Base-by-base conservation (phyloP, 2,888 invertebrate species). In the Drosophila kambysellisi region DNA sequence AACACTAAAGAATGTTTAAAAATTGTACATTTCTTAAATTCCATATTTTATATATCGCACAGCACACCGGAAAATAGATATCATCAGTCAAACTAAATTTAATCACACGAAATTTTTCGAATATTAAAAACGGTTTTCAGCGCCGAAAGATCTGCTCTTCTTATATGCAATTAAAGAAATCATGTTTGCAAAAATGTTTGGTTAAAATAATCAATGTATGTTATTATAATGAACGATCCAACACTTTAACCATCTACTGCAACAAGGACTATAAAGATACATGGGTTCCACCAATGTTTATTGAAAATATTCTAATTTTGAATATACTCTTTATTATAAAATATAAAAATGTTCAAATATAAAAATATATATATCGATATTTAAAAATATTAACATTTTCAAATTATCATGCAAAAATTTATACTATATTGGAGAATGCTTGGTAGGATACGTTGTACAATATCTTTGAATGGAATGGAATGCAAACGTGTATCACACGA, bases 401-500 rank as follows among this genome's bases (percentile, higher is more conserved):
- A 7, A 7, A 46, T 12, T 7, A 46, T 46, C 20, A 20, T 7
- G 46, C 46, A 46, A n/a, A 37, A 37, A 12, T 37, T 1, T 15
- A n/a, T 32, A 54, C 6, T 37, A 7, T 7, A n/a, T 29, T 29
- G 4, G 12, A 25, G 2, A 46, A 8, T 2, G 8, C 12, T 46
- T 15, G 15, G 4, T 25, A 25, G 15, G 25, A 46, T 25, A 46
- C 4, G 12, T 7, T 20, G 20, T 2, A 46, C 12, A 53, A 30
- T 6, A 11, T 20, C 20, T 20, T 43, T 15, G 11, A 25, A 32
- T 57, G 46, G 46, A 46, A 46, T 46, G 15, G 15, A 41, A 50
- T 61, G 63, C 60, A 37, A 46, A 46, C 39, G 43, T 29, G 5
- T 35, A n/a, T 1, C n/a, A 52, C 37, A 56, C n/a, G 58, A 20